These are phyloP conservation scores for Pseudopleuronectes americanus DNA, from an alignment of 2,797 vertebrate species.

Conservation along the genomic window DNA sequence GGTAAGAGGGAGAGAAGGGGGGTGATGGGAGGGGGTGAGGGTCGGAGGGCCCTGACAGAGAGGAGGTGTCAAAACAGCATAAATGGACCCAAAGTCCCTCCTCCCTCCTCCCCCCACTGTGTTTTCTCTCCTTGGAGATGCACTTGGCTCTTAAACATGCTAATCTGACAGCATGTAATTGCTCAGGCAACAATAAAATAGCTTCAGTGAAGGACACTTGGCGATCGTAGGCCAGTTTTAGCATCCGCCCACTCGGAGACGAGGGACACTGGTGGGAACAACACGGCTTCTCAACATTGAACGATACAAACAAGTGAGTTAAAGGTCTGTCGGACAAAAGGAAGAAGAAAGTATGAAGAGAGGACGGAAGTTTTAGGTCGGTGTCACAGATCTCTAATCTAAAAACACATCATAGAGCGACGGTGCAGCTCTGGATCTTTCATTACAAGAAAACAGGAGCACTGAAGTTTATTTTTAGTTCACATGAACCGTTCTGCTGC, in stretches of 20 bases:
- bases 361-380: neutral
- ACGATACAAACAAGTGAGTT: neutral
- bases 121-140: slow-evolving; percentile 44
- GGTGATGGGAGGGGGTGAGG: slow-evolving; percentile 5
- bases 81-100: slow-evolving; percentile 13
- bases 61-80: slow-evolving; percentile 27
- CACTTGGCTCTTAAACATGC: slow-evolving; percentile 60
- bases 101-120: neutral
- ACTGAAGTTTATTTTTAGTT: neutral
- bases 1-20: slow-evolving; percentile 17
- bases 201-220: slow-evolving; percentile 49
- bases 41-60: slow-evolving; percentile 14
- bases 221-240: slow-evolving; percentile 31
- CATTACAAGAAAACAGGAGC: too few species aligned
- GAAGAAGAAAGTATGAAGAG: too few species aligned
- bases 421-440: too few species aligned
- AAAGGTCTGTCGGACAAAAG: neutral
- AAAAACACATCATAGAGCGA: too few species aligned
- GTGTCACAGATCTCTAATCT: neutral
- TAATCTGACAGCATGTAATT: slow-evolving; percentile 71
- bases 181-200: slow-evolving; percentile 51
- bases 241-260: slow-evolving; percentile 42
- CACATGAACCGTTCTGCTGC: neutral
- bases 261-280: slow-evolving; percentile 25
- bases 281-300: too few species aligned